Evolutionary conservation across 2,888 invertebrate genomes (phyloP), one percentile per base, ranked within the genome.

Genomic region (Parelbella ahira): DNA sequence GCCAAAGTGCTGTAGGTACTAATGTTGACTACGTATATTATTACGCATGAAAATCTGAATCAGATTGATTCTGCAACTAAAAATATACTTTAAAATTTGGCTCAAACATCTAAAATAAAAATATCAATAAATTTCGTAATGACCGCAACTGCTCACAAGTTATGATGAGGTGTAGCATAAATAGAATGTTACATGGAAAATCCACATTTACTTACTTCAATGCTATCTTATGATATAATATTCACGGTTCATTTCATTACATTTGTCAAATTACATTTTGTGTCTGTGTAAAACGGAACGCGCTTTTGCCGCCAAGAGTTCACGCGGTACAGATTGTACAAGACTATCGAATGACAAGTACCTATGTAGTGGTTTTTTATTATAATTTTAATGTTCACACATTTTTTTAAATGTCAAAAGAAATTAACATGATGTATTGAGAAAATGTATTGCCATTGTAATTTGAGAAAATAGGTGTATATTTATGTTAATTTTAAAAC

Each of bases 71-170:
- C 30, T 30, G 37, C 7, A 24, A 36, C 29, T 41, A 36, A 44
- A 49, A 49, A 51, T 52, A 49, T 43, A 34, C 38, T 25, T 27
- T 18, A 48, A 46, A 50, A 54, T 63, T 74, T 74, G 75, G 76
- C 77, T 70, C 72, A 54, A 56, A 60, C 63, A 54, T 63, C 71
- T 66, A 56, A 67, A 65, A 68, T 63, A 69, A 71, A 67, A 68
- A 65, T 66, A 63, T 67, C 67, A 68, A 74, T 76, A 69, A 65
- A 69, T 73, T 66, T 63, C 67, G 67, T 70, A 68, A 68, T 68
- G 59, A 68, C 60, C 67, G 60, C 66, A 60, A 59, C 58, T 60
- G 58, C 49, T 49, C 44, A 47, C 33, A 34, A 41, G 46, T 61
- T 63, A 62, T 59, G n/a, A n/a, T n/a, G 56, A 56, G 56, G 45